These are phyloP conservation scores for Pasiphila rectangulata DNA, from an alignment of 2,888 invertebrate species.

Conservation along the genomic window DNA sequence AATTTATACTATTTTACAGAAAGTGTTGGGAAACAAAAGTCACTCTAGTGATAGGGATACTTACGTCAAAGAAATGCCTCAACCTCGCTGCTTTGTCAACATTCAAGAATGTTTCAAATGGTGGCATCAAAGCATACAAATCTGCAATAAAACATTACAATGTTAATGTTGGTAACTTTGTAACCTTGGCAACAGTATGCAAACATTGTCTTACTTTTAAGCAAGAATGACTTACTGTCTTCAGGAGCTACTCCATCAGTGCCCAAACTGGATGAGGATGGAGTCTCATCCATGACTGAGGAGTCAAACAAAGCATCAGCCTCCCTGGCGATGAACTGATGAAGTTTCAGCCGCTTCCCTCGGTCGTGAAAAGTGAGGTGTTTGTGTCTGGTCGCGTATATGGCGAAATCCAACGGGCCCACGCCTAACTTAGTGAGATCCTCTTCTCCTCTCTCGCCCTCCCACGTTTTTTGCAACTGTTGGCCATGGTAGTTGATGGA, in stretches of 20 bases:
- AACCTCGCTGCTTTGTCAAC: constrained; percentile 89
- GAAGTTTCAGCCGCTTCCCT: constrained; percentile 89
- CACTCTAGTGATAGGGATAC: constrained; percentile 35
- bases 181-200: constrained; percentile 4
- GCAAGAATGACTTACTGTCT: constrained; percentile 72
- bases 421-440: constrained; percentile 84
- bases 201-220: neutral
- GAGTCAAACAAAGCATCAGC: constrained; percentile 87
- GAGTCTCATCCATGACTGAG: constrained; percentile 70
- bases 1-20: neutral
- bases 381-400: constrained; percentile 90
- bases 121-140: constrained; percentile 90
- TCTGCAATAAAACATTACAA: constrained; percentile 72
- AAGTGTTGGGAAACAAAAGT: too few relatives aligned
- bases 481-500: constrained; percentile 92
- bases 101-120: constrained; percentile 91
- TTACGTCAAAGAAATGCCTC: constrained; percentile 91
- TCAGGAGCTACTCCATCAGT: constrained; percentile 76
- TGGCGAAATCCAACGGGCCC: constrained; percentile 84
- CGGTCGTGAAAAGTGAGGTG: constrained; percentile 91
- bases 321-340: constrained; percentile 93
- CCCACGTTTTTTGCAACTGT: constrained; percentile 93
- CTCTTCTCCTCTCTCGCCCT: constrained; percentile 89
- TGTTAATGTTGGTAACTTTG: neutral
- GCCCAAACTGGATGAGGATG: constrained; percentile 71